Conservation (phyloP, 2,113 vertebrate genomes). For the Tyto alba region DNA sequence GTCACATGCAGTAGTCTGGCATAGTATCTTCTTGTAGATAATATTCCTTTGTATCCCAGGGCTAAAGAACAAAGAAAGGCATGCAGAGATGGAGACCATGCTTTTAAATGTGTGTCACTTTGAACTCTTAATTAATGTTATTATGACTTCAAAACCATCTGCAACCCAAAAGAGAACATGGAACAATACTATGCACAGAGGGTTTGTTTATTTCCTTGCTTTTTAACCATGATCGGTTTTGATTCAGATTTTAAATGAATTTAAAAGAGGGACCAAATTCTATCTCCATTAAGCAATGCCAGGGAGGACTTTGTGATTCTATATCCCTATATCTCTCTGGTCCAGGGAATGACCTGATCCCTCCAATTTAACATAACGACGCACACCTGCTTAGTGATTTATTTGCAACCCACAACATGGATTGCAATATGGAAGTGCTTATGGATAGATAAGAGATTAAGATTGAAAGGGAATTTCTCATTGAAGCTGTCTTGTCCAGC, state of each 20-base stretch:
- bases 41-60: neutral
- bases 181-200: neutral
- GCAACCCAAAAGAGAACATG: neutral
- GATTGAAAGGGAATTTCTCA: neutral
- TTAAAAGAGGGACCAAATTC: neutral
- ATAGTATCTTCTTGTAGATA: neutral
- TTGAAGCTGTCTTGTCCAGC: neutral
- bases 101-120: neutral
- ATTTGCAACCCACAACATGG: neutral
- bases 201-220: neutral
- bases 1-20: neutral
- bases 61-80: neutral
- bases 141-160: conserved; percentile 21
- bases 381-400: neutral
- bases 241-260: neutral
- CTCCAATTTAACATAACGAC: neutral
- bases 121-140: conserved; percentile 29
- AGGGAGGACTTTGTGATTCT: neutral
- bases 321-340: neutral
- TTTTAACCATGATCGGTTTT: neutral
- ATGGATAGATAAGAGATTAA: neutral
- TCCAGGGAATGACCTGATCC: neutral
- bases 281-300: neutral
- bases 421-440: neutral
- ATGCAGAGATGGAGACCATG: neutral